Evolutionary conservation across 2,113 vertebrate genomes (phyloP).

Genomic region (Xiphorhynchus elegans): DNA sequence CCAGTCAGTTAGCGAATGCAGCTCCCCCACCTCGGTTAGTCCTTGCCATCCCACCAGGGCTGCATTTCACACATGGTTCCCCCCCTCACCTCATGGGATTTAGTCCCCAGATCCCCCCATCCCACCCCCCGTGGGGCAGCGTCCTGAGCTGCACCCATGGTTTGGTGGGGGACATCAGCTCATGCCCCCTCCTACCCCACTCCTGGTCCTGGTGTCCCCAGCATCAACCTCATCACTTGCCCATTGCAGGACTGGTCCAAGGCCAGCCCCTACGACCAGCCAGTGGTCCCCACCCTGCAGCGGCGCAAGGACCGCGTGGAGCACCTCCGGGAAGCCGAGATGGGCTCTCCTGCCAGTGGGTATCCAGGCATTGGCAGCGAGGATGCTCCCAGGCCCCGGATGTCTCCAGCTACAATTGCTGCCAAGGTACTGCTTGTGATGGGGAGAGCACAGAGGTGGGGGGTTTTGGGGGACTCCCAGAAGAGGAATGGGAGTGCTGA

Average conservation of each 20-base stretch:
- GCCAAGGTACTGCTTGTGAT: constrained; percentile 77
- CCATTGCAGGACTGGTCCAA: constrained; percentile 92
- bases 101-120: too few species aligned
- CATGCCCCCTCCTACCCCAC: neutral
- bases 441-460: neutral
- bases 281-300: constrained; percentile 81
- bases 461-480: neutral
- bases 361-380: constrained; percentile 72
- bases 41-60: neutral
- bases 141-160: neutral
- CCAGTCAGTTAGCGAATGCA: constrained; percentile 98
- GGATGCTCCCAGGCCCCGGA: constrained; percentile 80
- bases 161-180: rapidly evolving
- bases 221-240: neutral
- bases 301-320: constrained; percentile 90
- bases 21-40: constrained; percentile 97
- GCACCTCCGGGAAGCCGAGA: constrained; percentile 84
- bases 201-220: neutral
- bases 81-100: neutral
- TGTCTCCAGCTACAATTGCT: constrained; percentile 85
- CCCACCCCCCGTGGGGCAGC: neutral
- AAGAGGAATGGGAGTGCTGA: neutral
- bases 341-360: constrained; percentile 51
- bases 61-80: rapidly evolving
- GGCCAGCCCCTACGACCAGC: constrained; percentile 87